Evolutionary conservation across 2,113 vertebrate species (phyloP).

Genomic region (Piprites chloris): DNA sequence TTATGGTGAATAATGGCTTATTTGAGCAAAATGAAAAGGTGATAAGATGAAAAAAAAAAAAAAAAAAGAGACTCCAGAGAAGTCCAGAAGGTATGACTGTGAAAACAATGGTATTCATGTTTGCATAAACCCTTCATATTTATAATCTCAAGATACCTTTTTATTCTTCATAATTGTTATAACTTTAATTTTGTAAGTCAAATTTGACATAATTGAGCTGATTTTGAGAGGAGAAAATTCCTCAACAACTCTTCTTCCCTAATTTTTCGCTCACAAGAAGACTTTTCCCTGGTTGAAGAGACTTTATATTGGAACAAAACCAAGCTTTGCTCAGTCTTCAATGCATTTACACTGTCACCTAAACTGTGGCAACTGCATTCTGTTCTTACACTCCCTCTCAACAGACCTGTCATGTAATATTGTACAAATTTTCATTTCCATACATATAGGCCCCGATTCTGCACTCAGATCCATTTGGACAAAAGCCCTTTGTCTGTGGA

Average conservation of each 20-base stretch:
- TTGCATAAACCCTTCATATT: background rate
- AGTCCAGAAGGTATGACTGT: background rate
- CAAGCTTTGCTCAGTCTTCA: background rate
- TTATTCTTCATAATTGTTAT: background rate
- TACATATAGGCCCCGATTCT: constrained; percentile 41
- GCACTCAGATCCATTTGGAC: constrained; percentile 44
- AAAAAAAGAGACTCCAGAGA: background rate
- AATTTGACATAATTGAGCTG: background rate
- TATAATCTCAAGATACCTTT: background rate
- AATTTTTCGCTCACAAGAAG: background rate
- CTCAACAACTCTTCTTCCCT: background rate
- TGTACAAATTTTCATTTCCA: constrained; percentile 39
- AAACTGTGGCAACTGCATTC: background rate
- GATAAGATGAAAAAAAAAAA: too few species aligned
- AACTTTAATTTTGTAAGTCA: background rate
- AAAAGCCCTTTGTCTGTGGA: constrained; percentile 49
- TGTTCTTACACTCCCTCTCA: background rate
- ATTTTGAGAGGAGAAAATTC: background rate
- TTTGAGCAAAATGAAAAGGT: background rate
- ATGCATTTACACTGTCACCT: background rate
- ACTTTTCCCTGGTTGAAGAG: background rate
- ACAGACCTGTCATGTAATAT: background rate
- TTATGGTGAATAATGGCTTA: background rate
- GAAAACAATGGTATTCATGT: background rate
- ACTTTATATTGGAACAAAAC: background rate